Base-by-base conservation (phyloP, 2,113 vertebrate genomes). In the Etheostoma cragini region DNA sequence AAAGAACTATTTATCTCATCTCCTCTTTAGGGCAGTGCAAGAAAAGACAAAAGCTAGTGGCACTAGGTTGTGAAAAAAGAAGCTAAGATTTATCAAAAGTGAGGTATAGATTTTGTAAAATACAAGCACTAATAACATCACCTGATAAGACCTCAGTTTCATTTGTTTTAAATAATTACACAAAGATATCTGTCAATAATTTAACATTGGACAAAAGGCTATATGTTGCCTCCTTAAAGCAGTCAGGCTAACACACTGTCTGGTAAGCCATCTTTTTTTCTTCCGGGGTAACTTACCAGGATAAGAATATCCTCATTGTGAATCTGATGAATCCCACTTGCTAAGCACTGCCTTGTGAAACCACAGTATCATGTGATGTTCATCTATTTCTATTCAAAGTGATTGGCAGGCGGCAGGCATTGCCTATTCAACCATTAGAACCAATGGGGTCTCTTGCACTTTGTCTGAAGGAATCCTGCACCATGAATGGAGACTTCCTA, bases 381-480 rank as follows among this genome's bases (percentile, higher is more conserved):
- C 72, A 73, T 83, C 60, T 72, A 15, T 56, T 82, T 52, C 71
- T 56, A 68, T 78, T 87, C 52, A 33, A 57, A 67, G 65, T 80
- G 84, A 89, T 72, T 88, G 87, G 71, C 89, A 80, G 76, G 64
- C 45, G 5, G 52, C 53, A 54, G 62, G 70, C 65, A 61, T 72
- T 61, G 46, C 86, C 74, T 74, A 56, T 89, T 79, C 53, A 67
- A 78, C 85, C 22, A 49, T 33, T n/a, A 64, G 30, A 68, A 49
- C 78, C 88, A 76, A 82, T 82, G 81, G 60, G 62, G 69, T 50
- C 56, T 66, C 63, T 24, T 22, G 63, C 63, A 73, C 54, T 58
- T 54, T 47, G 50, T 69, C 68, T 81, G 76, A 80, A 57, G 65
- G 68, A 87, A 78, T 81, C 66, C 76, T 74, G 33, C 71, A 78